Evolutionary conservation across 2,888 invertebrate genomes (phyloP).

Genomic region (Pomacea canaliculata): DNA sequence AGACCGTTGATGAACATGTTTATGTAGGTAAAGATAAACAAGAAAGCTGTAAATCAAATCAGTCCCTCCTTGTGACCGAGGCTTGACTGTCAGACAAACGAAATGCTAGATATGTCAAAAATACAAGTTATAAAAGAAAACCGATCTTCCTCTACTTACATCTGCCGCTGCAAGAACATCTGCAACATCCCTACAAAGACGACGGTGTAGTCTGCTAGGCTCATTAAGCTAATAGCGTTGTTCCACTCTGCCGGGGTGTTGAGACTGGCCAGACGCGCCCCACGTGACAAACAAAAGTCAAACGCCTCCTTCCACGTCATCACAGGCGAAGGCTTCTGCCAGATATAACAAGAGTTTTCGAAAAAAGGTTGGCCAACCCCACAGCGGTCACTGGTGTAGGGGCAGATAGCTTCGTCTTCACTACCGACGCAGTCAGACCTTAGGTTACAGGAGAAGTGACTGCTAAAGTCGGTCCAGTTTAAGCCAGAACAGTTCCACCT

Average conservation of each 20-base stretch:
- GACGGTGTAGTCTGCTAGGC: too few relatives aligned
- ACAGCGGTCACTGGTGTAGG: not conserved
- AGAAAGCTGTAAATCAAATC: too few relatives aligned
- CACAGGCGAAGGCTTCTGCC: not conserved
- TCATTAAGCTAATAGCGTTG: not conserved
- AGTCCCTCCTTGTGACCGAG: too few relatives aligned
- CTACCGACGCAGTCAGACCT: not conserved
- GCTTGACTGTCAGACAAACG: too few relatives aligned
- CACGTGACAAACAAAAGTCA: not conserved
- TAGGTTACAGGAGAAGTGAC: not conserved
- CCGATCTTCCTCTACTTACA: too few relatives aligned
- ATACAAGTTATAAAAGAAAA: too few relatives aligned
- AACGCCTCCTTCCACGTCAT: not conserved
- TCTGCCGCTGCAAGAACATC: too few relatives aligned
- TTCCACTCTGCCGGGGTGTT: not conserved
- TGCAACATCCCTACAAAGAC: not conserved
- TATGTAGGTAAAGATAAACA: too few relatives aligned
- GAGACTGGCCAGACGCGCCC: conserved; percentile 2
- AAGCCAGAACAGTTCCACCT: not conserved
- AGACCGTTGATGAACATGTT: too few relatives aligned
- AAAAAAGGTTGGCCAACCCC: not conserved
- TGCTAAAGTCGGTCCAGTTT: not conserved
- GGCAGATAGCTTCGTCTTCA: not conserved
- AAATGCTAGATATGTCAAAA: too few relatives aligned
- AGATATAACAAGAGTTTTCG: not conserved